Evolutionary conservation across 2,888 invertebrate genomes (phyloP).

Genomic region (Coronaproctus castanopsis): DNA sequence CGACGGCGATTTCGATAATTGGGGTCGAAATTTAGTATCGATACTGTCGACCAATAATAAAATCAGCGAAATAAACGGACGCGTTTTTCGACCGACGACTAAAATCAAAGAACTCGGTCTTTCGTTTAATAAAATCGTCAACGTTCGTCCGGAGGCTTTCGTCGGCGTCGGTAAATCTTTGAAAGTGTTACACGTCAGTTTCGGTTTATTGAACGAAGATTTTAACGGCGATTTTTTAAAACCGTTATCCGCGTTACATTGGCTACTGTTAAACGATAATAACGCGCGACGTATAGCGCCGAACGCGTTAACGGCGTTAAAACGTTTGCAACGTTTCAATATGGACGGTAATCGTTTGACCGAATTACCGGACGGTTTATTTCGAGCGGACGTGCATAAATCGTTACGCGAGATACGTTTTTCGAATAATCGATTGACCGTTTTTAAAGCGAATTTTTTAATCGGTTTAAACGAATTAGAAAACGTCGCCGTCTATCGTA

Average conservation of each 20-base stretch:
- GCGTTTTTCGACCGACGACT: conserved; percentile 49
- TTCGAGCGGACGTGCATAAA: conserved; percentile 45
- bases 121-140: conserved; percentile 72
- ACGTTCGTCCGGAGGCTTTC: conserved; percentile 61
- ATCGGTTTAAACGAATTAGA: conserved; percentile 47
- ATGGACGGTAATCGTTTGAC: conserved; percentile 66
- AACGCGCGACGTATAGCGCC: conserved; percentile 52
- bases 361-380: conserved; percentile 43
- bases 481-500: conserved; percentile 56
- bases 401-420: conserved; percentile 57
- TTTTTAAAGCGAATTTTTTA: conserved; percentile 47
- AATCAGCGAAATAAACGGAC: conserved; percentile 43
- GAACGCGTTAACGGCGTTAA: conserved; percentile 46
- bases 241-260: conserved; percentile 50
- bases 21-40: conserved; percentile 60
- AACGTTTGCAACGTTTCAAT: conserved; percentile 56
- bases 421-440: conserved; percentile 57
- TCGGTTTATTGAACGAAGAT: conserved; percentile 58
- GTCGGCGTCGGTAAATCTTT: conserved; percentile 51
- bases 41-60: conserved; percentile 65
- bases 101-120: conserved; percentile 70
- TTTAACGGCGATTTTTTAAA: conserved; percentile 56
- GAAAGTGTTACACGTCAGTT: conserved; percentile 67
- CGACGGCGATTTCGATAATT: conserved; percentile 52
- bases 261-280: conserved; percentile 74